Evolutionary conservation across 2,113 vertebrate genomes (phyloP).

Genomic region (Vulpes lagopus): DNA sequence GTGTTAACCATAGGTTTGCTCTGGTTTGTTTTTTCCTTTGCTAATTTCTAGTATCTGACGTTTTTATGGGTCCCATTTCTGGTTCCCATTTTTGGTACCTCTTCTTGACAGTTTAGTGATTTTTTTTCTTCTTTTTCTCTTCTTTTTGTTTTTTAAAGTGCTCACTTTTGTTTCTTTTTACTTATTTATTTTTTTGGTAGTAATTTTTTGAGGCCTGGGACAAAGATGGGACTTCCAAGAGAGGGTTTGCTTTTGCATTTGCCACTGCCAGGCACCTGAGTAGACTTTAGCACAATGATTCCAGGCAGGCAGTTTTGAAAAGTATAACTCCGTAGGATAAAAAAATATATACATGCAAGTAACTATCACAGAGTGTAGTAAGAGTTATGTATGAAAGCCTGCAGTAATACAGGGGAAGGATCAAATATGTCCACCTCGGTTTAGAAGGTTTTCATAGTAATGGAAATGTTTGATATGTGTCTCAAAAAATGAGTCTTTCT

Average conservation of each 20-base stretch:
- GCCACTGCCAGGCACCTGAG: background rate
- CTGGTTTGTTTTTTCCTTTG: background rate
- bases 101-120: background rate
- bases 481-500: constrained; percentile 8
- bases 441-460: constrained; percentile 12
- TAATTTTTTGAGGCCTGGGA: background rate
- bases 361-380: background rate
- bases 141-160: background rate
- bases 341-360: background rate
- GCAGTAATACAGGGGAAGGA: background rate
- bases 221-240: background rate
- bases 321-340: background rate
- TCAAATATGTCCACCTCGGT: background rate
- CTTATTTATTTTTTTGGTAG: background rate
- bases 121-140: no score
- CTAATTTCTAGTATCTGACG: background rate
- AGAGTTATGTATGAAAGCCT: constrained; percentile 21
- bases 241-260: constrained; percentile 17
- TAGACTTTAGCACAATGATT: background rate
- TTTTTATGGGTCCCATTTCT: constrained; percentile 22
- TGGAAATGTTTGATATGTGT: background rate
- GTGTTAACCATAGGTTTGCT: background rate
- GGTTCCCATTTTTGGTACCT: background rate
- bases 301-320: background rate
- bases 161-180: background rate